A percentile compares a stretch with the other conserved stretches of the same genome.
phyloP scores from a whole-genome alignment of 2,797 vertebrate species.

The Oryzias dopingdopingensis region DNA sequence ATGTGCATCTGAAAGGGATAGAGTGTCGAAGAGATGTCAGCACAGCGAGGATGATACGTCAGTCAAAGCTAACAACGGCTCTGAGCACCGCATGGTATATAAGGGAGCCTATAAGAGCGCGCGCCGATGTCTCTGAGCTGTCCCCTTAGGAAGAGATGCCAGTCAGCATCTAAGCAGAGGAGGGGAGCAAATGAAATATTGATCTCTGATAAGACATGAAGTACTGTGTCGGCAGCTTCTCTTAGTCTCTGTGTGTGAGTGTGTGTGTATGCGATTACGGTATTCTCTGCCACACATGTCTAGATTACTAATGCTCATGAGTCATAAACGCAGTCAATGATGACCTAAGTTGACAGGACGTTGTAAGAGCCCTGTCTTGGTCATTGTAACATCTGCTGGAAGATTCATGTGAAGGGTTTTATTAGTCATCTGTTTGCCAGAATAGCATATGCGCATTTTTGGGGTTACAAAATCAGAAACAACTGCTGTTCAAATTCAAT shows the following conservation, averaged over 20 bases:
- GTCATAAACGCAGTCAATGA: slow-evolving; percentile 38
- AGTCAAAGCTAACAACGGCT: slow-evolving; percentile 67
- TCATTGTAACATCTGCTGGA: slow-evolving; percentile 43
- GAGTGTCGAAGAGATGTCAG: slow-evolving; percentile 67
- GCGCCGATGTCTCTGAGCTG: slow-evolving; percentile 58
- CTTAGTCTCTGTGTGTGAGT: slow-evolving; percentile 26
- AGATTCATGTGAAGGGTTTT: slow-evolving; percentile 34
- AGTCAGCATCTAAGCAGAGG: slow-evolving; percentile 61
- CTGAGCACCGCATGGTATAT: slow-evolving; percentile 25
- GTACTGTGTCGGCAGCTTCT: slow-evolving; percentile 34
- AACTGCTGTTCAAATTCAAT: background rate
- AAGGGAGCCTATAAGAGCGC: slow-evolving; percentile 2
- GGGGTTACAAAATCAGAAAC: slow-evolving; percentile 26
- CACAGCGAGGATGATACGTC: slow-evolving; percentile 48
- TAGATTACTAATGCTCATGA: slow-evolving; percentile 41
- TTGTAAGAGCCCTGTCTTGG: slow-evolving; percentile 40
- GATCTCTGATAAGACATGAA: slow-evolving; percentile 70
- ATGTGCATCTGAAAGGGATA: slow-evolving; percentile 63
- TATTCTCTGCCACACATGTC: slow-evolving; percentile 35
- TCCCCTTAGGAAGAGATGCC: slow-evolving; percentile 55
- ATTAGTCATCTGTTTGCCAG: slow-evolving; percentile 41
- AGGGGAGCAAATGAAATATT: slow-evolving; percentile 72
- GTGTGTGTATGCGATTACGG: slow-evolving; percentile 35
- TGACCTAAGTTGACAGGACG: slow-evolving; percentile 52
- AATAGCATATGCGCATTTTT: slow-evolving; percentile 51